Conservation (phyloP, 2,797 vertebrate genomes). For the Petrocephalus schoutedeni region DNA sequence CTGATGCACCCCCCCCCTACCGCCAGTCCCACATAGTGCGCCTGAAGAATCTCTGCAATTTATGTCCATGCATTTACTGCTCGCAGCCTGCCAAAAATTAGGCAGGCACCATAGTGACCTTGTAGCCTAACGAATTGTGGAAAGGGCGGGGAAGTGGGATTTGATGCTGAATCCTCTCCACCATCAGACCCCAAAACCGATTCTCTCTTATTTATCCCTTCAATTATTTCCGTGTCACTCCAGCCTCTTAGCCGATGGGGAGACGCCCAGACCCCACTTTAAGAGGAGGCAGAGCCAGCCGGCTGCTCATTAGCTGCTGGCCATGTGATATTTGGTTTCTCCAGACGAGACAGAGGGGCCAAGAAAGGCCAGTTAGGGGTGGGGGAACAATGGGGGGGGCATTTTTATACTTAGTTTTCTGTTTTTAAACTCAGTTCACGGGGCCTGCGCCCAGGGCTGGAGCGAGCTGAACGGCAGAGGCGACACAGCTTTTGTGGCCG, state of each 20-base stretch:
- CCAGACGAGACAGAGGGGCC: constrained; percentile 30
- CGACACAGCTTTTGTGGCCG: neutral
- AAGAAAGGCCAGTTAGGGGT: constrained; percentile 7
- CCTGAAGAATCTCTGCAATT: constrained; percentile 1
- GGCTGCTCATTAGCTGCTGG: constrained; percentile 56
- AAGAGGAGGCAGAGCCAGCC: constrained; percentile 52
- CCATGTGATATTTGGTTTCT: constrained; percentile 47
- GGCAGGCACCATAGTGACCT: constrained; percentile 39
- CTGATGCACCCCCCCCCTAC: neutral
- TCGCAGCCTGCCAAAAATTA: constrained; percentile 50
- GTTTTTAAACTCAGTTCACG: neutral
- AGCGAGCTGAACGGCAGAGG: constrained; percentile 23
- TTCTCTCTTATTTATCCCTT: constrained; percentile 60
- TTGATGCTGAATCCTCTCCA: constrained; percentile 45
- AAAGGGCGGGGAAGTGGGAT: constrained; percentile 56
- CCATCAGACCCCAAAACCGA: constrained; percentile 59
- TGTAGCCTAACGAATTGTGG: constrained; percentile 50
- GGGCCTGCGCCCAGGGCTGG: neutral
- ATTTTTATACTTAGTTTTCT: neutral
- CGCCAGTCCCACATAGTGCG: neutral
- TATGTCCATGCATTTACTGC: constrained; percentile 13
- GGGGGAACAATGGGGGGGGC: neutral
- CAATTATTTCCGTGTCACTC: constrained; percentile 56
- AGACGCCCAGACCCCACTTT: constrained; percentile 49
- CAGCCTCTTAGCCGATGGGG: neutral